Evolutionary conservation across 1,140 invertebrate species (phyloP), one percentile per base, ranked within the genome.

Genomic region (Hylaeus anthracinus): DNA sequence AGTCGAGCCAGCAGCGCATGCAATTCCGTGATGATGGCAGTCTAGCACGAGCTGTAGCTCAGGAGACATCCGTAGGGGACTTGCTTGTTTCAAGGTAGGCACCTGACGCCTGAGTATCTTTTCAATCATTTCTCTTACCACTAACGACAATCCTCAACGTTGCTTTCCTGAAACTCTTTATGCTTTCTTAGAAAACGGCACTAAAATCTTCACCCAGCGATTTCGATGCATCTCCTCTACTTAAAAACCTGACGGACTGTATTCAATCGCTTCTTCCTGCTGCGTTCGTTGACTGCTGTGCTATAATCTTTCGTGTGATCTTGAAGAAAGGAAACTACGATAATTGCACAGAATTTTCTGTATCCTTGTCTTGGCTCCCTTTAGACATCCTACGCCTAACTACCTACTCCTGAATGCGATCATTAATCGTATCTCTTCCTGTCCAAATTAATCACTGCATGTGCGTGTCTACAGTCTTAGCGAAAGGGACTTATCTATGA

Each of bases 41-140:
- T 93, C 91, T 92, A 92, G 90, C 91, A 91, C 91, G 92, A 93
- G 92, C 91, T 73, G 85, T 77, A 83, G 91, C 91, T 91, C 89
- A 91, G 91, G 90, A 92, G 91, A 93, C 91, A 91, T 86, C 88
- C 86, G 88, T 88, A 88, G 82, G 88, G 81, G 86, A 90, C 84
- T 91, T 84, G 89, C 86, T 92, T 88, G 86, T 90, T 91, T 88
- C 84, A 90, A 92, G 91, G 91, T 92, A 92, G 75, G 89, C 77
- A 83, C 75, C 65, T 87, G n/a, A 63, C 60, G 70, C 66, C 15
- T 56, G 12, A n/a, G n/a, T 51, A 1, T 43, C 51, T 70, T 9
- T 2, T 26, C 39, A 26, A 37, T 6, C 26, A 26, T 26, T 15
- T n/a, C 14, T 41, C 6, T 43, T n/a, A 6, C 14, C 14, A 6